Percentiles rank a stretch among this genome's conserved stretches.
phyloP scores from a whole-genome alignment of 2,888 invertebrate genomes.

The Peribatodes rhomboidaria region DNA sequence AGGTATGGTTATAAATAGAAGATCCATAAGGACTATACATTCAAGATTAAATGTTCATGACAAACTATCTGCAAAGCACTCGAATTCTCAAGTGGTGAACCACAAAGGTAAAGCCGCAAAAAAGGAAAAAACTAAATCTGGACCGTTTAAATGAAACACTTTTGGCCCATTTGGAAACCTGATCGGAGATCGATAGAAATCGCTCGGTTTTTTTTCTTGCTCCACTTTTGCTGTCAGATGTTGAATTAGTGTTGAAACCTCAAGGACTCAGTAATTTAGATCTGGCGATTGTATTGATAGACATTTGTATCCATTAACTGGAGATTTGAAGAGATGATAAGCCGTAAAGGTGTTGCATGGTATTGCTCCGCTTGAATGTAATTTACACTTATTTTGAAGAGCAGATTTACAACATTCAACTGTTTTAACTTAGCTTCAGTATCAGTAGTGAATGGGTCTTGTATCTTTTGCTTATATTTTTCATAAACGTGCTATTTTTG shows the following conservation, averaged over 20 bases:
- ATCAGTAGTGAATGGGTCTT: not conserved
- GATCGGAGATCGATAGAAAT: conserved; percentile 39
- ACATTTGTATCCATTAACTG: conserved; percentile 67
- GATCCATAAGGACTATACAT: not conserved
- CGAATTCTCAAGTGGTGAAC: conserved; percentile 16
- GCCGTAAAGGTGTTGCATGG: conserved; percentile 51
- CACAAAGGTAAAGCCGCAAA: conserved; percentile 28
- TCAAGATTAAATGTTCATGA: conserved; percentile 18
- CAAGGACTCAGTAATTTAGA: conserved; percentile 73
- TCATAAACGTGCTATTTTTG: conserved; percentile 2
- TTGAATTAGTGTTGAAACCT: conserved; percentile 60
- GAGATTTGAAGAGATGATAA: conserved; percentile 60
- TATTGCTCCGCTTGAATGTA: conserved; percentile 40
- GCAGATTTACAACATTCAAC: conserved; percentile 2
- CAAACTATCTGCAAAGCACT: conserved; percentile 4
- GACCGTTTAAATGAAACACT: conserved; percentile 20
- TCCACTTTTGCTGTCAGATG: conserved; percentile 43
- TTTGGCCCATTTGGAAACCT: conserved; percentile 35
- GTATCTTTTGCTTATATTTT: not conserved
- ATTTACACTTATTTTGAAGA: conserved; percentile 30
- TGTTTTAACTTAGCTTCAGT: conserved; percentile 3
- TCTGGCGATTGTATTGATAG: conserved; percentile 69
- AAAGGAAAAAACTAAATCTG: conserved; percentile 26
- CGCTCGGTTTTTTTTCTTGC: conserved; percentile 36
- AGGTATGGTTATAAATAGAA: not conserved